Evolutionary conservation across 2,888 invertebrate species (phyloP).

Genomic region (Drosophila fulvimacula): DNA sequence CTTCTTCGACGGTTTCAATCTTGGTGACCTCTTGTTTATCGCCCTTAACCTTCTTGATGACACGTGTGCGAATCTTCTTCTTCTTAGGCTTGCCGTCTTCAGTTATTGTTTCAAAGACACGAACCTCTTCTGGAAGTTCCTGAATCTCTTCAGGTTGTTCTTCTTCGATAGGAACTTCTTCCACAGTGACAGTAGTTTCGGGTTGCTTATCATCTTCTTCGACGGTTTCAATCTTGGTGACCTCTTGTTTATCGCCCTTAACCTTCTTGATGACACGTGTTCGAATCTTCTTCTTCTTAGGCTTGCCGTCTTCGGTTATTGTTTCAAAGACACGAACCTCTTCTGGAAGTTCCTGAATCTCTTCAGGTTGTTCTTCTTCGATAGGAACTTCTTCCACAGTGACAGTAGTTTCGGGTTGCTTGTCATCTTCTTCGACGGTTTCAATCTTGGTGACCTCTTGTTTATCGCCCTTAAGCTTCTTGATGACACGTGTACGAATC

Average conservation of each 20-base stretch:
- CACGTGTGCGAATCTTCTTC: conserved; percentile 37
- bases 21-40: conserved; percentile 45
- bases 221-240: conserved; percentile 38
- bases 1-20: conserved; percentile 44
- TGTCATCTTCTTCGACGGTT: conserved; percentile 44
- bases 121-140: conserved; percentile 38
- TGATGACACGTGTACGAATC: conserved; percentile 44
- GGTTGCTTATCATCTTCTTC: conserved; percentile 36
- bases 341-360: conserved; percentile 32
- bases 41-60: conserved; percentile 42
- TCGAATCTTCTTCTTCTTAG: conserved; percentile 43
- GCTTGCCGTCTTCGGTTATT: conserved; percentile 30
- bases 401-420: conserved; percentile 36
- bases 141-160: conserved; percentile 15
- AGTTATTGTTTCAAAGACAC: conserved; percentile 18
- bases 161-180: conserved; percentile 19
- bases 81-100: conserved; percentile 36
- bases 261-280: conserved; percentile 39
- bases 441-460: conserved; percentile 46
- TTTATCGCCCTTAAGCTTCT: conserved; percentile 43
- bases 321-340: conserved; percentile 34
- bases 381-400: conserved; percentile 29
- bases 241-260: conserved; percentile 37
- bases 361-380: conserved; percentile 23
- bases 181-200: conserved; percentile 29